These are phyloP conservation scores for Leptopilina boulardi DNA, from an alignment of 1,140 invertebrate genomes.

Conservation along the genomic window DNA sequence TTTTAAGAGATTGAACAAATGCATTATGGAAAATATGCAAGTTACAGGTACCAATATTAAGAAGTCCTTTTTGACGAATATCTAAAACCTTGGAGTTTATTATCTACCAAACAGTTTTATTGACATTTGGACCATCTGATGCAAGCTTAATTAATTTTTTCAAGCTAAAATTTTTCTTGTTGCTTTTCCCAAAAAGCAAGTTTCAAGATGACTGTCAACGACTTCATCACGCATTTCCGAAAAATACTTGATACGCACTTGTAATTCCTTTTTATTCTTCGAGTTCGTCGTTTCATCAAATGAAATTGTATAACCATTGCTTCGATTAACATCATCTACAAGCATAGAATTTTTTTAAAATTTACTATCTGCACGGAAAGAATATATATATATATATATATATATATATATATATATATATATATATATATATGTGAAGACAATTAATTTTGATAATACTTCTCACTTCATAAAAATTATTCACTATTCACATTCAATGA, in stretches of 20 bases:
- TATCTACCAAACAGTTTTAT: neutral
- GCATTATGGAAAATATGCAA: neutral
- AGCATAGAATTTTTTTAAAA: too few relatives aligned
- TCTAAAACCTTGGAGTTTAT: neutral
- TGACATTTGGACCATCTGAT: neutral
- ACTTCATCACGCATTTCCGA: neutral
- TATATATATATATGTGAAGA: too few relatives aligned
- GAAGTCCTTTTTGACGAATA: neutral
- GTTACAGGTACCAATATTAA: neutral
- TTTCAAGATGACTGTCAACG: neutral
- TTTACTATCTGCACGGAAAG: too few relatives aligned
- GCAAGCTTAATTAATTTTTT: neutral
- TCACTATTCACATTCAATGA: too few relatives aligned
- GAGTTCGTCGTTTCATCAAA: slow-evolving; percentile 6
- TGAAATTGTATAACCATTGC: slow-evolving; percentile 2
- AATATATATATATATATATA: too few relatives aligned
- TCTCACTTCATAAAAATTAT: too few relatives aligned
- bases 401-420: too few relatives aligned
- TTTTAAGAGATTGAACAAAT: slow-evolving; percentile 4
- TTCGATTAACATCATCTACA: too few relatives aligned
- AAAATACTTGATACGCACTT: neutral
- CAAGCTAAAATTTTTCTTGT: neutral
- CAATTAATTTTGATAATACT: too few relatives aligned
- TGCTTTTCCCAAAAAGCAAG: neutral
- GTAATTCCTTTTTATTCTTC: neutral